Evolutionary conservation across 2,113 vertebrate species (phyloP).

Genomic region (Colossoma macropomum): DNA sequence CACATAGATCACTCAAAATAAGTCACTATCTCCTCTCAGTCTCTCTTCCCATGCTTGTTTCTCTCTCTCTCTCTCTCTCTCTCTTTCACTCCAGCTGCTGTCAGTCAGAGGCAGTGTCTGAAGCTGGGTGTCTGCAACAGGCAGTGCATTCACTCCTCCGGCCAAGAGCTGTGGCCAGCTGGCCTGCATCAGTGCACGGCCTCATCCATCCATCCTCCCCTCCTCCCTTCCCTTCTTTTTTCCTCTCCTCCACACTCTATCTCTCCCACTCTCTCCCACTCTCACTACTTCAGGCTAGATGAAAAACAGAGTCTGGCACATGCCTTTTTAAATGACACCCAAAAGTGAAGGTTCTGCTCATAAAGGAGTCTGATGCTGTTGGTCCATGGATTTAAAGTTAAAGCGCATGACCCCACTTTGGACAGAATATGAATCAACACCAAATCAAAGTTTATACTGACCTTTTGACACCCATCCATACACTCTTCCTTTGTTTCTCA

Average conservation of each 20-base stretch:
- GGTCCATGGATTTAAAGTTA: not conserved
- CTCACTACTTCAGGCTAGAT: not conserved
- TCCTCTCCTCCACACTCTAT: slow-evolving; percentile 4
- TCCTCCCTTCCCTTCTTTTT: slow-evolving; percentile 15
- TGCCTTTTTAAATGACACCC: slow-evolving; percentile 6
- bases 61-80: slow-evolving; percentile 35
- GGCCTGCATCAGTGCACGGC: slow-evolving; percentile 76
- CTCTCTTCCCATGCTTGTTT: not conserved
- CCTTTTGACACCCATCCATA: not conserved
- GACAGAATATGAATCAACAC: slow-evolving; percentile 3
- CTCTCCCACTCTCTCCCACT: not conserved
- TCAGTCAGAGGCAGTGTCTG: slow-evolving; percentile 81
- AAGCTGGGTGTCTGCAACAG: slow-evolving; percentile 85
- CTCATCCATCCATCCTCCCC: slow-evolving; percentile 67
- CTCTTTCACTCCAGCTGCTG: slow-evolving; percentile 80
- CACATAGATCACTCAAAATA: not conserved
- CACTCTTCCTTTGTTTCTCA: slow-evolving; percentile 4
- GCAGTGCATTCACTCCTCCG: slow-evolving; percentile 72
- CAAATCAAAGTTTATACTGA: slow-evolving; percentile 17
- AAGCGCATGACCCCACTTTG: not conserved
- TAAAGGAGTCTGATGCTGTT: not conserved
- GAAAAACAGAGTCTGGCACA: not conserved
- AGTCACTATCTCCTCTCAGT: not conserved
- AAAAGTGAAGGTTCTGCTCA: not conserved
- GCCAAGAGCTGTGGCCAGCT: slow-evolving; percentile 82